A percentile compares a stretch with the other conserved stretches of the same genome.
phyloP scores from a whole-genome alignment of 2,113 vertebrate genomes.

The Toxostoma redivivum region DNA sequence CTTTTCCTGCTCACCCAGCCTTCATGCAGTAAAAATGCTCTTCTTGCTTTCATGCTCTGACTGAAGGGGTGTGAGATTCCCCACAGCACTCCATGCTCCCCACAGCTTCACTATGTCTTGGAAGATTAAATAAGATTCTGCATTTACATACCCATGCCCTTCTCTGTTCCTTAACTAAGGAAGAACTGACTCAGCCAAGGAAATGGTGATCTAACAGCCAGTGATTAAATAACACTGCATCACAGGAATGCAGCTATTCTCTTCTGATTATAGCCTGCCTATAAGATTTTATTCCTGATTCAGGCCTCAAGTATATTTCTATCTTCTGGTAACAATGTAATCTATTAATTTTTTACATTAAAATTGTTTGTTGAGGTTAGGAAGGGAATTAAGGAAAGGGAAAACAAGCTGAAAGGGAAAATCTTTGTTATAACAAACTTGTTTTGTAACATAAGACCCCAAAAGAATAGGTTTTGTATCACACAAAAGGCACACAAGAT shows the following conservation, averaged over 20 bases:
- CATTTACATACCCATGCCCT: not conserved
- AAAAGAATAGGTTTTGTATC: not conserved
- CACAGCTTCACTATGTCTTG: not conserved
- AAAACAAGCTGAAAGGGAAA: not conserved
- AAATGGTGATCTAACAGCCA: not conserved
- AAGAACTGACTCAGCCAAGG: not conserved
- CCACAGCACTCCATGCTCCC: not conserved
- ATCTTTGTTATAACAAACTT: not conserved
- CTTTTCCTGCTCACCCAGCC: not conserved
- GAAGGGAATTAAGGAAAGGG: not conserved
- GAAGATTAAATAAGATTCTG: not conserved
- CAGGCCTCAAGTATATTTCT: not conserved
- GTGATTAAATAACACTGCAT: not conserved
- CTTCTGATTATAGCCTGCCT: not conserved
- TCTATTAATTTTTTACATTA: not conserved
- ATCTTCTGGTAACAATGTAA: not conserved
- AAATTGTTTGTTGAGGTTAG: not conserved
- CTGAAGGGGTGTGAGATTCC: not conserved
- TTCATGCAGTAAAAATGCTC: not conserved
- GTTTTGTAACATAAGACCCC: not conserved
- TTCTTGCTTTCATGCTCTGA: not conserved
- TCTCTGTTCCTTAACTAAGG: not conserved
- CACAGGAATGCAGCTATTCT: not conserved
- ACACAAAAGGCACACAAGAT: not conserved
- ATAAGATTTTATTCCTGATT: not conserved